A percentile compares a stretch with the other conserved stretches of the same genome.
These are phyloP conservation scores for Dryomyza anilis DNA, from an alignment of 2,888 invertebrate species.

Conservation along the genomic window DNA sequence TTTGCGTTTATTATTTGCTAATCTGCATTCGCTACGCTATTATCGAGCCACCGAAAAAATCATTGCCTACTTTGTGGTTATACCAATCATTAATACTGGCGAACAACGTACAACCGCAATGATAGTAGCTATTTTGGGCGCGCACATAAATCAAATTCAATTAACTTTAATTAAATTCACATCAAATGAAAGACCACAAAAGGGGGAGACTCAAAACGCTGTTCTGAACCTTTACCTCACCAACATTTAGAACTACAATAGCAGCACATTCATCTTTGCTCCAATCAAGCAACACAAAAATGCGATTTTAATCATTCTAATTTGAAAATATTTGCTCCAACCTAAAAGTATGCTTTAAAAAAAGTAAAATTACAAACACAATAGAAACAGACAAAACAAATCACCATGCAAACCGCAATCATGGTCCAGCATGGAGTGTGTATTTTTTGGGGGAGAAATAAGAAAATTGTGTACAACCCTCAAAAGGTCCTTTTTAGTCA, in stretches of 20 bases:
- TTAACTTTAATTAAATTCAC: slow-evolving; percentile 58
- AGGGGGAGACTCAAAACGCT: no score
- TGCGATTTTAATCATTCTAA: slow-evolving; percentile 18
- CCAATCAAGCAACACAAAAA: background rate
- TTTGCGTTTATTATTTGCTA: no score
- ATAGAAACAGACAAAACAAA: slow-evolving; percentile 17
- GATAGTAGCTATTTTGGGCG: no score
- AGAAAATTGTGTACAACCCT: no score
- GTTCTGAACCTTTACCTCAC: no score
- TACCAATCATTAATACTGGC: no score
- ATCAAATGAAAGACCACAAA: slow-evolving; percentile 54
- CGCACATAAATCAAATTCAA: slow-evolving; percentile 58
- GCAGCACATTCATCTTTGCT: background rate
- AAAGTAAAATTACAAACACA: background rate
- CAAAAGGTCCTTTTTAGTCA: background rate
- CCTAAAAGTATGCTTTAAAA: slow-evolving; percentile 35
- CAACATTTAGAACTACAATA: background rate
- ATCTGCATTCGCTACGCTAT: no score
- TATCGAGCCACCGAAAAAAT: background rate
- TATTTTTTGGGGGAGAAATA: no score
- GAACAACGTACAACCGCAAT: no score
- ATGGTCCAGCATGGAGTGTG: no score
- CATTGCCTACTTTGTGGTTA: background rate
- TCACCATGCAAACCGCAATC: slow-evolving; percentile 29
- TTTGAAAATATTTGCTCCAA: slow-evolving; percentile 21